These are phyloP conservation scores for Sebastes fasciatus DNA, from an alignment of 2,113 vertebrate species.

Conservation along the genomic window DNA sequence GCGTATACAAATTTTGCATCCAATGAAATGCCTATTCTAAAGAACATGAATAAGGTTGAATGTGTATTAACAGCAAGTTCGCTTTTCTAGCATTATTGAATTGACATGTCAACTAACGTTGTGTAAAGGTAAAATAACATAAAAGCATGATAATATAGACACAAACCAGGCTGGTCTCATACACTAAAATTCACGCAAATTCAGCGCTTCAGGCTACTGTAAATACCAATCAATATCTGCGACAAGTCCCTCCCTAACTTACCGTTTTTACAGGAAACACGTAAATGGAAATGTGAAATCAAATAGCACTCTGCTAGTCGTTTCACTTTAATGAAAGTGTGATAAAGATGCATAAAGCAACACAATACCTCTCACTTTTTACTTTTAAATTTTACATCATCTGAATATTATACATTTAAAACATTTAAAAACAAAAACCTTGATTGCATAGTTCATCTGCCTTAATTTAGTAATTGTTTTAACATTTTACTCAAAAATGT, in stretches of 20 bases:
- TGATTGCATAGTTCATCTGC: background rate
- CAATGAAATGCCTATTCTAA: too few species aligned
- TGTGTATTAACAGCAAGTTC: too few species aligned
- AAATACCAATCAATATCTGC: background rate
- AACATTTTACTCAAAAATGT: slow-evolving; percentile 16
- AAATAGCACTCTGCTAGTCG: background rate
- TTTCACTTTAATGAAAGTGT: background rate
- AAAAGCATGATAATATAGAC: too few species aligned
- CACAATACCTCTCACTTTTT: background rate
- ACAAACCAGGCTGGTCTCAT: too few species aligned
- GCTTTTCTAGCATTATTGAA: too few species aligned
- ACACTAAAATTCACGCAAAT: too few species aligned
- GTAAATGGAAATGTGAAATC: background rate
- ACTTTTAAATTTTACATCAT: background rate
- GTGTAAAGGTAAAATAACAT: too few species aligned
- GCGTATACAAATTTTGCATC: too few species aligned
- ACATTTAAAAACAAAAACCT: background rate
- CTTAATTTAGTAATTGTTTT: slow-evolving; percentile 13
- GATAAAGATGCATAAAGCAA: background rate
- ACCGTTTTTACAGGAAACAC: background rate
- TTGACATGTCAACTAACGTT: too few species aligned
- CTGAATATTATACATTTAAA: background rate
- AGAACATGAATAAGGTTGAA: too few species aligned
- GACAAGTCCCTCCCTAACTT: too few species aligned
- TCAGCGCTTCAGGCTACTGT: too few species aligned